Conservation (phyloP, 64 coral and sea anemone genomes). For the Hydrozoanthus tunicans region DNA sequence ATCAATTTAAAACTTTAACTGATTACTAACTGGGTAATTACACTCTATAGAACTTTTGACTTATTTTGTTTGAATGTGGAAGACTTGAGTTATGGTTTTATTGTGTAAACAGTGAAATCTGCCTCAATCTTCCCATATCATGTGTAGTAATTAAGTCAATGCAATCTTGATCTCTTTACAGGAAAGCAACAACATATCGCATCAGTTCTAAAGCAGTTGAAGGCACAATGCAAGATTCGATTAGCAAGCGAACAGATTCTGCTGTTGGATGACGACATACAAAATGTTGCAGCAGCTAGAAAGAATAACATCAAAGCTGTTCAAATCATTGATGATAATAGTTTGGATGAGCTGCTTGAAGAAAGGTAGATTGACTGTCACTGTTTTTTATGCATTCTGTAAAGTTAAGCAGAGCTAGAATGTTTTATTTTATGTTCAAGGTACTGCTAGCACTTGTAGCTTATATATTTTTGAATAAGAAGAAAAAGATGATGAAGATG, state of each 20-base stretch:
- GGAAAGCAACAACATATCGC: constrained; percentile 55
- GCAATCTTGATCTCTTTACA: neutral
- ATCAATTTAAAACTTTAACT: too few species aligned
- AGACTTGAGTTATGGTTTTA: too few species aligned
- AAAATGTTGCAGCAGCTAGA: constrained; percentile 10
- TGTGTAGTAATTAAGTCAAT: too few species aligned
- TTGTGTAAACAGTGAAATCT: too few species aligned
- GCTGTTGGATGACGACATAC: constrained; percentile 37
- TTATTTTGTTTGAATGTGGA: too few species aligned
- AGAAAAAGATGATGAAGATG: too few species aligned
- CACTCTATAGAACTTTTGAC: too few species aligned
- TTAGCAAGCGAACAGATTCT: constrained; percentile 35
- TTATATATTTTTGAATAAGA: too few species aligned
- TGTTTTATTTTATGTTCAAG: too few species aligned
- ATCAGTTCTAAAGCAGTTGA: constrained; percentile 48
- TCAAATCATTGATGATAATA: constrained; percentile 23
- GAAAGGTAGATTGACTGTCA: constrained; percentile 2
- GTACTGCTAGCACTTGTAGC: too few species aligned
- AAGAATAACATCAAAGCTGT: constrained; percentile 14
- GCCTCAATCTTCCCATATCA: too few species aligned
- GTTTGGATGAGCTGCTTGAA: constrained; percentile 46
- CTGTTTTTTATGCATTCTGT: neutral
- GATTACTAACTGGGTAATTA: too few species aligned
- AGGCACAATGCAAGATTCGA: constrained; percentile 27
- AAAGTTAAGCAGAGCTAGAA: neutral